Evolutionary conservation across 2,888 invertebrate genomes (phyloP).

Genomic region (Pasiphila rectangulata): DNA sequence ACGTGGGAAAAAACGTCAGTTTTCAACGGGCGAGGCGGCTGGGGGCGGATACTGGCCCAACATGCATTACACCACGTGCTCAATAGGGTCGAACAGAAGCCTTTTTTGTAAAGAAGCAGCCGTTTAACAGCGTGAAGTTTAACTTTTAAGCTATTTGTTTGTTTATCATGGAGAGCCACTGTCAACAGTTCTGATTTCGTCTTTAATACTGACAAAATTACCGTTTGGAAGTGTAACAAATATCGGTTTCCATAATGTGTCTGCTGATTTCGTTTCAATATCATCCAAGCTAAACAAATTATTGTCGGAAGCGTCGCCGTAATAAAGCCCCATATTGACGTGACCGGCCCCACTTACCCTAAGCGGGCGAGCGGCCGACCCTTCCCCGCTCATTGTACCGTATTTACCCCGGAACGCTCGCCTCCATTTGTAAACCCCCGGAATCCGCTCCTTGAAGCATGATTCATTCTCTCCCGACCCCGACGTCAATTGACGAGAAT

Average conservation of each 20-base stretch:
- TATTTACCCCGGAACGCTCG: conserved; percentile 76
- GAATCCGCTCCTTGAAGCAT: conserved; percentile 78
- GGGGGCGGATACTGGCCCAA: conserved; percentile 64
- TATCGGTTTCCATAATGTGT: conserved; percentile 19
- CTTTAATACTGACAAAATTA: neutral
- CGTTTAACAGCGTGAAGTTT: conserved; percentile 23
- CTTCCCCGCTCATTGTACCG: conserved; percentile 76
- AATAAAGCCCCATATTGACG: conserved; percentile 77
- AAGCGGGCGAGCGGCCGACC: conserved; percentile 66
- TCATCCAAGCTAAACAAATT: conserved; percentile 65
- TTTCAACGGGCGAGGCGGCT: conserved; percentile 54
- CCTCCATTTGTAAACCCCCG: conserved; percentile 77
- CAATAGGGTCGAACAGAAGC: conserved; percentile 48
- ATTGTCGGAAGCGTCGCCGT: conserved; percentile 65
- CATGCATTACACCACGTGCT: conserved; percentile 63
- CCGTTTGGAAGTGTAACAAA: neutral
- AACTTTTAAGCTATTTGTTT: conserved; percentile 20
- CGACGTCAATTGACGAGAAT: conserved; percentile 64
- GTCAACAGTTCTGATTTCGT: neutral
- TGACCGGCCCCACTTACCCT: conserved; percentile 77
- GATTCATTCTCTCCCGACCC: conserved; percentile 72
- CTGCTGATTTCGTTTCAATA: conserved; percentile 34
- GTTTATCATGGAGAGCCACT: conserved; percentile 4
- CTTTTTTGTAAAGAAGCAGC: conserved; percentile 33
- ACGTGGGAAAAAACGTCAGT: conserved; percentile 73